These are phyloP conservation scores for Furcifer pardalis DNA, from an alignment of 2,797 vertebrate species.

Conservation along the genomic window DNA sequence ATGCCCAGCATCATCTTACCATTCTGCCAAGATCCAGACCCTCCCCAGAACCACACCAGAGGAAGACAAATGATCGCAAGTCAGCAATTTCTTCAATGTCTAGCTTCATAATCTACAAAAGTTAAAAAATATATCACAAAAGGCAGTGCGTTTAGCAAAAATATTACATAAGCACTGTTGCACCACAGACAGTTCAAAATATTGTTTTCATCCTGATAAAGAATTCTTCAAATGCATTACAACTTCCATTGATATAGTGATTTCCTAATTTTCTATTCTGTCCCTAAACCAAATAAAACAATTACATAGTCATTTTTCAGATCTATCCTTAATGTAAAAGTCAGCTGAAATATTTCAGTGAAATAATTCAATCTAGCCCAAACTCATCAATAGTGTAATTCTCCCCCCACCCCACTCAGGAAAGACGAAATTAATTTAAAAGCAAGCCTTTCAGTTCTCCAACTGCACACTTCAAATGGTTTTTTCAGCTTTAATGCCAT, in stretches of 20 bases:
- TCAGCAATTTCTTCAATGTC: conserved; percentile 97
- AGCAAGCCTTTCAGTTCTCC: too few relatives aligned
- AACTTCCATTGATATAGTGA: background rate
- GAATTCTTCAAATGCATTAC: background rate
- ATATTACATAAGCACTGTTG: background rate
- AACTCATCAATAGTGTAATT: too few relatives aligned
- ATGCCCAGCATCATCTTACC: conserved; percentile 79
- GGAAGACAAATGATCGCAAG: conserved; percentile 93
- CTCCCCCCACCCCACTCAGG: too few relatives aligned
- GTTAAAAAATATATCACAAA: conserved; percentile 2
- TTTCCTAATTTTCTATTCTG: background rate
- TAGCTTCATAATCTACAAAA: conserved; percentile 93
- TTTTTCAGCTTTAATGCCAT: too few relatives aligned
- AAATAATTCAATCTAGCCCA: background rate
- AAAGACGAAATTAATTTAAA: too few relatives aligned
- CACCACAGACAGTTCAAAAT: background rate
- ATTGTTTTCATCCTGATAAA: background rate
- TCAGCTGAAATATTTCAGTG: background rate
- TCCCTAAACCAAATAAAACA: background rate
- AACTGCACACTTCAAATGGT: too few relatives aligned
- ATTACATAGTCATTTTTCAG: background rate
- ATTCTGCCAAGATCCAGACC: conserved; percentile 95
- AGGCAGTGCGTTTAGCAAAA: conserved; percentile 10
- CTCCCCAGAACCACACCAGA: conserved; percentile 97
- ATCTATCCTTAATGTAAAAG: background rate